Percentiles rank a stretch among this genome's conserved stretches.
Conservation (phyloP, 1,140 invertebrate genomes). For the Micrasema minimum region DNA sequence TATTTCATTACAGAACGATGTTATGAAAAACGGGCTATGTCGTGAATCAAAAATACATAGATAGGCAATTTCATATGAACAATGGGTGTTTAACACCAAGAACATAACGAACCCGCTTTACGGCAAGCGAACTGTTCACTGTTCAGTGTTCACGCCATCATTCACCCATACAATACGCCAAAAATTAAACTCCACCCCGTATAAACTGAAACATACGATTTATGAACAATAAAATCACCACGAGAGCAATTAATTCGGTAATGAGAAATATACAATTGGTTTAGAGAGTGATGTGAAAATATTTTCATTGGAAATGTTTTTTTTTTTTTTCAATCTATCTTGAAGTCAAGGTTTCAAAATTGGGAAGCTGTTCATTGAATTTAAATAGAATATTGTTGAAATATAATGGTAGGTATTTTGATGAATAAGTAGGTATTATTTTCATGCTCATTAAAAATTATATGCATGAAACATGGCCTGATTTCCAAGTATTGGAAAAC, state of each 20-base stretch:
- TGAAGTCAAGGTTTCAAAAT: too few relatives aligned
- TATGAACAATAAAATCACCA: slow-evolving; percentile 25
- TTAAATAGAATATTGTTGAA: too few relatives aligned
- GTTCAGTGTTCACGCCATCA: slow-evolving; percentile 10
- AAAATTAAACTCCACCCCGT: slow-evolving; percentile 3
- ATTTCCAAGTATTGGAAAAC: too few relatives aligned
- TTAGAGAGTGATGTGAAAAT: too few relatives aligned
- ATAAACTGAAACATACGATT: slow-evolving; percentile 31
- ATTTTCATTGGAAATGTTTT: too few relatives aligned
- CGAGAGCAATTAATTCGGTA: slow-evolving; percentile 24
- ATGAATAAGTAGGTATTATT: too few relatives aligned
- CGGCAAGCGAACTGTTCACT: neutral
- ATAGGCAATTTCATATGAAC: slow-evolving; percentile 4
- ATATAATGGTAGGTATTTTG: too few relatives aligned
- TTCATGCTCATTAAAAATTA: too few relatives aligned
- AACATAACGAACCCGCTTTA: slow-evolving; percentile 5
- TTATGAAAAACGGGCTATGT: neutral
- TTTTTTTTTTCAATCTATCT: too few relatives aligned
- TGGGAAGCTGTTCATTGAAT: too few relatives aligned
- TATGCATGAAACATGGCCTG: too few relatives aligned
- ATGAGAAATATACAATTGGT: too few relatives aligned
- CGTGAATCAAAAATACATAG: slow-evolving; percentile 10
- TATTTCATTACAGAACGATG: neutral
- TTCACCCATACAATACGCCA: slow-evolving; percentile 13
- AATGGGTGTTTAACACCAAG: slow-evolving; percentile 4